phyloP scores from a whole-genome alignment of 2,888 invertebrate genomes.

The Furcula furcula region DNA sequence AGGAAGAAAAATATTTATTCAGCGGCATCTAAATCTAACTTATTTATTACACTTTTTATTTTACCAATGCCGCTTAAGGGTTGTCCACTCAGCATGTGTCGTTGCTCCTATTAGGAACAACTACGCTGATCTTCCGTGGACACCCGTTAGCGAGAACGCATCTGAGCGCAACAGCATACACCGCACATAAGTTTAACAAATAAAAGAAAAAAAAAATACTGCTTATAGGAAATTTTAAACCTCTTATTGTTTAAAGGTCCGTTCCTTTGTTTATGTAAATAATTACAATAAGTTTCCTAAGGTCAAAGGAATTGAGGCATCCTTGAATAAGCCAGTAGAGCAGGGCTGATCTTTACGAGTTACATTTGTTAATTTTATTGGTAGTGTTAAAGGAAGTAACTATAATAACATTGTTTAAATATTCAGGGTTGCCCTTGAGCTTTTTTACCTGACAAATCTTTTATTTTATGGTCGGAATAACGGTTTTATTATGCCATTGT shows the following conservation, averaged over 20 bases:
- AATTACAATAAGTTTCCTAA: conserved; percentile 24
- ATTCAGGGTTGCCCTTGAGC: conserved; percentile 13
- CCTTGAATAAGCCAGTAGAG: conserved; percentile 7
- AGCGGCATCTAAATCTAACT: no score
- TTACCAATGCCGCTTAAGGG: no score
- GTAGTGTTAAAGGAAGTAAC: conserved; percentile 15
- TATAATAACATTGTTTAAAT: conserved; percentile 28
- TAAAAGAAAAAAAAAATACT: no score
- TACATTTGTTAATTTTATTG: conserved; percentile 20
- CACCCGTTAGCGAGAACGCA: no score
- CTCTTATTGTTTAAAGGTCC: conserved; percentile 26
- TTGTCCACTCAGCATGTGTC: no score
- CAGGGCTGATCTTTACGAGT: conserved; percentile 18
- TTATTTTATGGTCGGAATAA: conserved; percentile 5
- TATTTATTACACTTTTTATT: no score
- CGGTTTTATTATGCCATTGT: no score
- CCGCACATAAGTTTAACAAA: no score
- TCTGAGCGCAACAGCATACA: no score
- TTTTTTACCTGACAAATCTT: conserved; percentile 10
- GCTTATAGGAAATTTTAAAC: conserved; percentile 9
- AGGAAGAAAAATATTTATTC: no score
- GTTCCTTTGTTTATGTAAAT: conserved; percentile 27
- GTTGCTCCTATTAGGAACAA: no score
- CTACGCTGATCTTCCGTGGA: no score
- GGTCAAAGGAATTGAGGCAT: conserved; percentile 33